Base-by-base conservation (phyloP, 30 jellyfish, hydroid and myxozoan species). In the Turritopsis dohrnii region DNA sequence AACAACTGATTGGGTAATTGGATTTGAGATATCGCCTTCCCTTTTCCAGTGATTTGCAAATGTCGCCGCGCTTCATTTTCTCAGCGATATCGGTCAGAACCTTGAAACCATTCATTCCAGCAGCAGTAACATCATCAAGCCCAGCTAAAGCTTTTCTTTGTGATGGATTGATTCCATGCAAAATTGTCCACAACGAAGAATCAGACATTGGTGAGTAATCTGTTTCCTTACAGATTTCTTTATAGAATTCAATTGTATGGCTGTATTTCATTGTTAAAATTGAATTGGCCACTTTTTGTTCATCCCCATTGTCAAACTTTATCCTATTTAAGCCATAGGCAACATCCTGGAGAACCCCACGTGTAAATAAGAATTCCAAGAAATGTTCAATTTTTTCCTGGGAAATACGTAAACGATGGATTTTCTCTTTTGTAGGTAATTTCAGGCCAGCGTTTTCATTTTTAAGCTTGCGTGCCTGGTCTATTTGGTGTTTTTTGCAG, bases 391-490 rank as follows among this genome's bases (percentile, higher is more conserved):
- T 54, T 54, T 54, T 54, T 16, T 54, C 72, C 72, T 54, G 72
- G 72, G 72, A n/a, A 54, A 54, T 54, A 54, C 72, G 72, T 54
- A n/a, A 54, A 54, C 72, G 72, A 54, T 18, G 18, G 19, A 54
- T 54, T 54, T 54, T 54, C 72, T 54, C 72, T 54, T 54, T 54
- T 16, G 72, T 16, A 16, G 72, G 72, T n/a, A 54, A n/a, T 54
- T 54, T 54, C n/a, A 54, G n/a, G n/a, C 72, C 72, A n/a, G 72
- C n/a, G 72, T 54, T 54, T n/a, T 54, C 72, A 54, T 54, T 54
- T 54, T 54, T 54, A 18, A 54, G 72, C n/a, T 54, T 54, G 18
- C 72, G 72, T 54, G 72, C 72, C n/a, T 54, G 72, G n/a, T 54
- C 72, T 54, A 54, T 54, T 54, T 54, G 72, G n/a, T 54, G 72